Percentiles rank a stretch among this genome's conserved stretches.
phyloP scores from a whole-genome alignment of 2,888 invertebrate genomes.

The Girardia tigrina region DNA sequence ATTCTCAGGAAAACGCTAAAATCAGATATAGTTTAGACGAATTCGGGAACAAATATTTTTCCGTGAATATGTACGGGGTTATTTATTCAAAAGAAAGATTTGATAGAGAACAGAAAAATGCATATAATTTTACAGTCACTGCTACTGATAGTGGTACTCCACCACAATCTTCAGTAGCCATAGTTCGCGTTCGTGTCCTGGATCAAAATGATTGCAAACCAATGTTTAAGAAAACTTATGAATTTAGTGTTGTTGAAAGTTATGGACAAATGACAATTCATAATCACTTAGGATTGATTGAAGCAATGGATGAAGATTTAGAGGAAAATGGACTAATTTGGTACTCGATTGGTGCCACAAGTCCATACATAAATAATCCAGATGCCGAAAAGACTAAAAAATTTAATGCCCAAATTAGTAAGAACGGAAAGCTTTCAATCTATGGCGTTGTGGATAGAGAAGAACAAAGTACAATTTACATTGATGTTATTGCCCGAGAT shows the following conservation, averaged over 20 bases:
- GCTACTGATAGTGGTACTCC: neutral
- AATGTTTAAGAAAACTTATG: neutral
- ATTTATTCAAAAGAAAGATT: neutral
- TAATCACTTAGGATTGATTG: neutral
- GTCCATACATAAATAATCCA: neutral
- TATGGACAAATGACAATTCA: neutral
- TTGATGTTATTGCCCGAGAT: constrained; percentile 13
- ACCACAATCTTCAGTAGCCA: neutral
- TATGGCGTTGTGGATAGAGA: constrained; percentile 15
- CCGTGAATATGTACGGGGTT: neutral
- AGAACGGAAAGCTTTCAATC: neutral
- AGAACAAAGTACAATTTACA: neutral
- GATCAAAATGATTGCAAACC: constrained; percentile 25
- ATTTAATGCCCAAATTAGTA: neutral
- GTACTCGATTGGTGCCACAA: neutral
- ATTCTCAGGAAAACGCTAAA: neutral
- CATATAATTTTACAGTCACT: neutral
- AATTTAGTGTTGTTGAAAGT: neutral
- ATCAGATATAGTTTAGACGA: neutral
- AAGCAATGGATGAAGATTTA: neutral
- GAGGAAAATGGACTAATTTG: constrained; percentile 3
- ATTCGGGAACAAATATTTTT: neutral
- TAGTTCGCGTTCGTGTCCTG: neutral
- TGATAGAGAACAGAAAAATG: constrained; percentile 10
- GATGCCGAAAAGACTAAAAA: neutral